These are phyloP conservation scores for Drosophila orosa DNA, from an alignment of 1,140 invertebrate species.

Conservation along the genomic window DNA sequence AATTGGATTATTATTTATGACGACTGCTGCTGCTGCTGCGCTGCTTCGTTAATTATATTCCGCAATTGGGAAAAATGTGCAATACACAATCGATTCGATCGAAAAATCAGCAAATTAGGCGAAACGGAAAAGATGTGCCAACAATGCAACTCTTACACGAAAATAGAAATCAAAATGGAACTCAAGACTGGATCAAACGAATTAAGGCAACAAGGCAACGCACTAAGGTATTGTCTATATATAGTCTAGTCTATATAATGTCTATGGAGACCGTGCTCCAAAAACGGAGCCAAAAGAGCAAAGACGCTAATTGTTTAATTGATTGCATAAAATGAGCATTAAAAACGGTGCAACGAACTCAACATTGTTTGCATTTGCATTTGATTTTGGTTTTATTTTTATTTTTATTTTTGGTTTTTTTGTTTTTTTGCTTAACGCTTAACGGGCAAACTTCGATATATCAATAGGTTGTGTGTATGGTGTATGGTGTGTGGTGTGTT, in stretches of 20 bases:
- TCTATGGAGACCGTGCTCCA: constrained; percentile 30
- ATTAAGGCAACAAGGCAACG: constrained; percentile 51
- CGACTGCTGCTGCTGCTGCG: constrained; percentile 22
- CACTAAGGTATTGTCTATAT: constrained; percentile 53
- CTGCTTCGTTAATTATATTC: constrained; percentile 33
- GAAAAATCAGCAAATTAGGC: constrained; percentile 56
- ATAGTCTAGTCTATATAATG: constrained; percentile 39
- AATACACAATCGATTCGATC: constrained; percentile 39
- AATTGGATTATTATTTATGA: constrained; percentile 39
- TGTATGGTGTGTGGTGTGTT: background rate
- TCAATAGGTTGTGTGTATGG: constrained; percentile 16
- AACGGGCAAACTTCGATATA: constrained; percentile 40
- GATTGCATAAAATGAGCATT: constrained; percentile 55
- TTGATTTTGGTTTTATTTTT: constrained; percentile 30
- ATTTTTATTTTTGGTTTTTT: constrained; percentile 10
- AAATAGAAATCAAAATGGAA: constrained; percentile 40
- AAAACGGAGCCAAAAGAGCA: constrained; percentile 30
- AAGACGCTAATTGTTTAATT: constrained; percentile 49
- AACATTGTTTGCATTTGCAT: constrained; percentile 45
- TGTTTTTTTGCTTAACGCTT: constrained; percentile 27
- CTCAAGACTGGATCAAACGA: constrained; percentile 43
- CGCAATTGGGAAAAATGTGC: constrained; percentile 45
- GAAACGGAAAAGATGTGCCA: constrained; percentile 53
- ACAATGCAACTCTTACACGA: constrained; percentile 54
- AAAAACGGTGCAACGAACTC: constrained; percentile 54